A percentile compares a stretch with the other conserved stretches of the same genome.
phyloP scores from a whole-genome alignment of 2,797 vertebrate genomes.

The Vultur gryphus region DNA sequence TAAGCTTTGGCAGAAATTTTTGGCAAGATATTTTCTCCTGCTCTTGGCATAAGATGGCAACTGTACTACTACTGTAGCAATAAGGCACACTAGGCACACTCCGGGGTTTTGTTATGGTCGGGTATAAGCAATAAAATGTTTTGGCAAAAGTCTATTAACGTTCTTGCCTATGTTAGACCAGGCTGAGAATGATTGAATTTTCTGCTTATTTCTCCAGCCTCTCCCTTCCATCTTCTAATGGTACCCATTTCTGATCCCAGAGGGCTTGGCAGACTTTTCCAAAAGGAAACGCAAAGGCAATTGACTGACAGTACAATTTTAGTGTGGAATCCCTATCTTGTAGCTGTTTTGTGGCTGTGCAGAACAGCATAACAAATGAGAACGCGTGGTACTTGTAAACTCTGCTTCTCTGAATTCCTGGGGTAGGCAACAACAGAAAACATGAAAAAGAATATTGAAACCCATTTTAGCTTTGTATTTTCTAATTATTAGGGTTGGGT shows the following conservation, averaged over 20 bases:
- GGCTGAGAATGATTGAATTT: background rate
- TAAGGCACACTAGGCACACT: background rate
- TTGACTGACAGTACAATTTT: background rate
- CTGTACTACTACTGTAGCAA: background rate
- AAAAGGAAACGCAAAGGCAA: background rate
- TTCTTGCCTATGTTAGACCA: background rate
- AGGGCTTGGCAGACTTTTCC: background rate
- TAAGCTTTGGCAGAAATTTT: background rate
- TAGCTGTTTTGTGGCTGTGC: background rate
- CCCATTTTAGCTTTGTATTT: background rate
- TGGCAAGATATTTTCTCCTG: background rate
- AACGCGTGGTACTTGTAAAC: background rate
- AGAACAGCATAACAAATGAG: background rate
- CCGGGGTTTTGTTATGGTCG: background rate
- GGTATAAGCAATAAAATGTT: background rate
- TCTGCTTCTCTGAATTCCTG: background rate
- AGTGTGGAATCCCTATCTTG: background rate
- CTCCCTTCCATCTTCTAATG: background rate
- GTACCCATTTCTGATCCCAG: background rate
- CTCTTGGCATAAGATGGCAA: background rate
- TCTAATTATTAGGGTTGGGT: background rate
- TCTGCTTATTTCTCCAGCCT: background rate
- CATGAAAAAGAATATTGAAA: background rate
- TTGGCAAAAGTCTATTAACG: background rate
- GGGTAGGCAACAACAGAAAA: background rate